Conservation (phyloP, 2,113 vertebrate genomes). For the Corynorhinus townsendii region DNA sequence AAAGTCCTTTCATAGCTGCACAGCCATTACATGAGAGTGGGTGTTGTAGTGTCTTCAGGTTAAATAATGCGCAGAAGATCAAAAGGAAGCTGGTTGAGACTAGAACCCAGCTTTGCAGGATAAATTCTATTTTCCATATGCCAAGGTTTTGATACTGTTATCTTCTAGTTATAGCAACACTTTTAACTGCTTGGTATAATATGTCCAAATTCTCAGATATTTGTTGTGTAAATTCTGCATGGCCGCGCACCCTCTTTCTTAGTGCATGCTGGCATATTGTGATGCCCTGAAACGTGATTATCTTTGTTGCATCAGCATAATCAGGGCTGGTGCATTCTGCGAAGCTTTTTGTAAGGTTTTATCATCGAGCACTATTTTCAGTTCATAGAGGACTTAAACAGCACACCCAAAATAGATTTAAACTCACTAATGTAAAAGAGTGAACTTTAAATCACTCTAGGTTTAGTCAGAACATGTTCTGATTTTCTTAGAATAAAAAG, state of each 20-base stretch:
- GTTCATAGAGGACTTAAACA: constrained; percentile 50
- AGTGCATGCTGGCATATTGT: not conserved
- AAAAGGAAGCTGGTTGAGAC: not conserved
- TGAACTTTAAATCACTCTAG: constrained; percentile 34
- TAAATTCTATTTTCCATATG: constrained; percentile 6
- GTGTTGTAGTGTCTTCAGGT: not conserved
- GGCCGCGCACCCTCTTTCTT: not conserved
- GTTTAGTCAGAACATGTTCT: constrained; percentile 44
- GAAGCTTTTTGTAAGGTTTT: constrained; percentile 38
- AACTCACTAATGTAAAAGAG: constrained; percentile 49
- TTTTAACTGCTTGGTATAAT: not conserved
- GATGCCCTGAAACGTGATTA: not conserved
- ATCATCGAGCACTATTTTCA: constrained; percentile 53
- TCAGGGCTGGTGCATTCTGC: constrained; percentile 11
- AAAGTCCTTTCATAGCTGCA: not conserved
- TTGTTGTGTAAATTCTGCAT: not conserved
- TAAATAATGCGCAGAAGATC: not conserved
- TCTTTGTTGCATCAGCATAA: not conserved
- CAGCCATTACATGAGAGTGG: not conserved
- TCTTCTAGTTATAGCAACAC: not conserved
- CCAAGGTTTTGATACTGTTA: not conserved
- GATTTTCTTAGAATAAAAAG: constrained; percentile 47
- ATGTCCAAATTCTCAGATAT: constrained; percentile 2
- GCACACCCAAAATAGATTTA: constrained; percentile 48
- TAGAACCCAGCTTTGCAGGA: not conserved